Evolutionary conservation across 2,113 vertebrate species (phyloP), one percentile per base, ranked within the genome.

Genomic region (Microtus montanus): DNA sequence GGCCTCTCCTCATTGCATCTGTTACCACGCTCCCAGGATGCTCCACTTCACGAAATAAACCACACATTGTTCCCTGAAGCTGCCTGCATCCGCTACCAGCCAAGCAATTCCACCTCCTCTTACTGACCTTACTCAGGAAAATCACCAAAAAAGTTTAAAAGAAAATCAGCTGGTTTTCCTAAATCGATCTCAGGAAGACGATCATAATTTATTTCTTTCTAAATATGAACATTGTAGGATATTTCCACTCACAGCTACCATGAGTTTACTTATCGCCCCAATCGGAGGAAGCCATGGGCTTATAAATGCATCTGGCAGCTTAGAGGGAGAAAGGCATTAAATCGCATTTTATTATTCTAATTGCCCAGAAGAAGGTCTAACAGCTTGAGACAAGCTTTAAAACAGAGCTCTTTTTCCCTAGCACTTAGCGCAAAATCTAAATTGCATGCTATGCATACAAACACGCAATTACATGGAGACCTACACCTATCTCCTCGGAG

Each of bases 351-450:
- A 97, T 97, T 97, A 97, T 97, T 94, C 96, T 98, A 97, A 97
- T 98, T 97, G 95, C 96, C 90, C 52, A 95, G 92, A 95, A 97
- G 95, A 97, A 94, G 92, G 78, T 92, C 96, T 96, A 97, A 97
- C 97, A 97, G 96, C 97, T 97, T 97, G 97, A 97, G 95, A 96
- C 88, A 90, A 95, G 93, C 92, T 96, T 95, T 97, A 97, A 96
- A 95, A 83, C 49, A 77, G 6, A 71, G 80, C n/a, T 91, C 94
- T 94, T 83, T 96, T 86, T 24, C 83, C 64, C 54, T 83, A 87
- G 95, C 96, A 97, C 97, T 94, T 97, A 96, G 89, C 41, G 61
- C 87, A 93, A 89, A 97, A 97, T 97, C 94, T 96, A 96, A 97
- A 96, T 97, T 96, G 96, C 95, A 96, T 75, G 74, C 91, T 94